These are phyloP conservation scores for Thaumetopoea pityocampa DNA, from an alignment of 1,140 invertebrate species.

Conservation along the genomic window DNA sequence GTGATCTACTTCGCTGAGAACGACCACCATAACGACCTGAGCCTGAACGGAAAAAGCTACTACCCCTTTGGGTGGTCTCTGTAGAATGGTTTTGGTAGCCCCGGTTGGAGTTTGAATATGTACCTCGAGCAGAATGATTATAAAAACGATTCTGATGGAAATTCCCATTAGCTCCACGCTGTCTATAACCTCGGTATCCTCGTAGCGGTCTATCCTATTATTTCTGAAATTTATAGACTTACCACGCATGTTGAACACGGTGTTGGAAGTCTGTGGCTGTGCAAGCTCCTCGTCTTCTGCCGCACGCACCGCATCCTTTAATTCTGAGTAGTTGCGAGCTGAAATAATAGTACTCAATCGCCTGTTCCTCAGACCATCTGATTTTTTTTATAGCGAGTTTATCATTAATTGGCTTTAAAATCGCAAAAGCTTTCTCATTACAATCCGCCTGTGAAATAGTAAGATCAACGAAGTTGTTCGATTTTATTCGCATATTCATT, in stretches of 20 bases:
- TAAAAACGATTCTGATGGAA: neutral
- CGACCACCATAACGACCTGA: too few species aligned
- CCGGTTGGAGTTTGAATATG: neutral
- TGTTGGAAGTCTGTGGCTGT: neutral
- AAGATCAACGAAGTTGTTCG: neutral
- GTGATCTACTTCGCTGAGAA: too few species aligned
- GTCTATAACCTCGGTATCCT: conserved; percentile 1
- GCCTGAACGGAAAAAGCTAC: too few species aligned
- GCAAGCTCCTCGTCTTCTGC: conserved; percentile 12
- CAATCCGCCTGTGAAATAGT: neutral
- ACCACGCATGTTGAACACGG: neutral
- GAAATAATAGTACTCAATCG: conserved; percentile 15
- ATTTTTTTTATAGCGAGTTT: conserved; percentile 15
- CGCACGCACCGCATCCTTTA: conserved; percentile 13
- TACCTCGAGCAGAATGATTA: conserved; percentile 2
- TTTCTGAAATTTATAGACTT: conserved; percentile 1
- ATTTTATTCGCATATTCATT: neutral
- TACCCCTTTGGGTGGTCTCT: too few species aligned
- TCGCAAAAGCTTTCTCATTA: conserved; percentile 1
- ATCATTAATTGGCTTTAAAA: conserved; percentile 18
- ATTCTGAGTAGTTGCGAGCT: conserved; percentile 3
- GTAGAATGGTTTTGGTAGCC: too few species aligned
- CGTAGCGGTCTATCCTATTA: neutral
- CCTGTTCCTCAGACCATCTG: conserved; percentile 14
- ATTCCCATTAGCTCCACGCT: neutral